Base-by-base conservation (phyloP, 2,888 invertebrate genomes). In the Andrena dorsata region DNA sequence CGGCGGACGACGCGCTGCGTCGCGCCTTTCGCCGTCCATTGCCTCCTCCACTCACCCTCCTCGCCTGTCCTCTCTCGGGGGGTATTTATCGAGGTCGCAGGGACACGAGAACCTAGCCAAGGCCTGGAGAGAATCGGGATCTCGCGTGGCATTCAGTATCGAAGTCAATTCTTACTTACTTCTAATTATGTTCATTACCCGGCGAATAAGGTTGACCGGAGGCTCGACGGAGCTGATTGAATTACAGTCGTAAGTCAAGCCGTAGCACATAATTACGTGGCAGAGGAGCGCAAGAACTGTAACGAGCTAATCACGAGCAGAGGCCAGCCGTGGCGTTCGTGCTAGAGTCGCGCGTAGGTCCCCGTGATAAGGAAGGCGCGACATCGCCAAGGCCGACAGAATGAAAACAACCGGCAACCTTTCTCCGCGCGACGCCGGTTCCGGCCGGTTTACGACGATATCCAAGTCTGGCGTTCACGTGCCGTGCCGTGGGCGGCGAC, bases 21-120 rank as follows among this genome's bases (percentile, higher is more conserved):
- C 80, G 74, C 82, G 75, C 88, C 87, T 87, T 87, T 88, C 88
- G 86, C 88, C 80, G 77, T 84, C 77, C 72, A 80, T 81, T 65
- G 71, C 80, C 70, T 77, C 68, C 77, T 77, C 64, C 77, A 23
- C 28, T 56, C 23, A 41, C 51, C 32, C 35, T 32, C 63, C 56
- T 61, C 49, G 49, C 69, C 68, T 85, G 75, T 74, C 72, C 72
- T 84, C 84, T 66, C 56, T 70, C 51, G 49, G 81, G 72, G 80
- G 77, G 68, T 80, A 74, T 75, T 81, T 76, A 80, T 85, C 88
- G 84, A 87, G 86, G 87, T 80, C 87, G 80, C 60, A 71, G 82
- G 79, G 71, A 83, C 51, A 41, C 20, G 30, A 58, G 64, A 51
- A 47, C 32, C 41, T 61, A 16, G 41, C 13, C 30, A 6, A 20